phyloP scores from a whole-genome alignment of 2,888 invertebrate species.

The Mermis nigrescens region DNA sequence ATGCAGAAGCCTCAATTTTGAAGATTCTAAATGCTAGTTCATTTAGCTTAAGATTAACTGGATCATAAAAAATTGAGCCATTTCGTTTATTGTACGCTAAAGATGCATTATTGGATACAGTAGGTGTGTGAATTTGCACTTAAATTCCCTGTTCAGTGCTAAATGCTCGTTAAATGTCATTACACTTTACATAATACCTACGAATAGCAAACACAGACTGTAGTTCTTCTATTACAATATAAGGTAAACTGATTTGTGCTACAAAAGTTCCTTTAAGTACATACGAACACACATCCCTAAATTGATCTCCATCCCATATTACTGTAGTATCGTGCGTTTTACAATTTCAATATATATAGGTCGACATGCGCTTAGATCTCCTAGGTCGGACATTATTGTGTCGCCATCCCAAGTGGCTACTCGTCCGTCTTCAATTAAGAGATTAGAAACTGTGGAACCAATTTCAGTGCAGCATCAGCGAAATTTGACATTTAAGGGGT shows the following conservation, averaged over 20 bases:
- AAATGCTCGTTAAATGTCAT: no score
- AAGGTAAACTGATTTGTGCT: neutral
- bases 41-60: no score
- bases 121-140: no score
- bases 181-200: no score
- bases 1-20: no score
- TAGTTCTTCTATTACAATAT: neutral
- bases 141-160: no score
- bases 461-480: neutral
- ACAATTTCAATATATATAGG: neutral
- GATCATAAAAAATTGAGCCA: no score
- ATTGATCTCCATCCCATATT: neutral
- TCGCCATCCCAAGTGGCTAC: neutral
- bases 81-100: no score
- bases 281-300: neutral
- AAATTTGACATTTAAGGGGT: neutral
- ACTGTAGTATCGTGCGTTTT: neutral
- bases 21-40: no score
- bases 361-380: neutral
- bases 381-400: neutral
- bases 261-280: neutral
- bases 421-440: neutral
- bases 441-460: neutral
- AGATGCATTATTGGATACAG: no score
- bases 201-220: neutral